Percentiles rank a stretch among this genome's conserved stretches.
Conservation (phyloP, 2,888 invertebrate species). For the Mechanitis mazaeus region DNA sequence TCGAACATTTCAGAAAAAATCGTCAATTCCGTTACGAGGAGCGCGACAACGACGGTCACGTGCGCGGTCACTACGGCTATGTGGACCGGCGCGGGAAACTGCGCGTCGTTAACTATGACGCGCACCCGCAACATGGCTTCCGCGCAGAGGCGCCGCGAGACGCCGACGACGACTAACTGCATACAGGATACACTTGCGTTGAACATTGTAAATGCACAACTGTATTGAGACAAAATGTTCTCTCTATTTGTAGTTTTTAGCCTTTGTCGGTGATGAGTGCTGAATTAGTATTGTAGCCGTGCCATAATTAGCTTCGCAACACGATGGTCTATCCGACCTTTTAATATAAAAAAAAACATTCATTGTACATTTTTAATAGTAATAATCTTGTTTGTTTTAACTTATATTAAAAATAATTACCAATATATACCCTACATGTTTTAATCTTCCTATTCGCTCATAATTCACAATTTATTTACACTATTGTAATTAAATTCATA, state of each 20-base stretch:
- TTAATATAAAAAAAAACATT: slow-evolving; percentile 1
- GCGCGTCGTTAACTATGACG: slow-evolving; percentile 84
- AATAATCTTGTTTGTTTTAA: not conserved
- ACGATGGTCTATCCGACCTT: not conserved
- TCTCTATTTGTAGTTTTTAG: too few species aligned
- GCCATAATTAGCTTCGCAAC: not conserved
- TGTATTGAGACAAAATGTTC: not conserved
- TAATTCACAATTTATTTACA: too few species aligned
- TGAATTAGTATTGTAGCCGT: not conserved
- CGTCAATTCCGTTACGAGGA: slow-evolving; percentile 89
- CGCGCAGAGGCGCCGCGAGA: slow-evolving; percentile 70
- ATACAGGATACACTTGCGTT: too few species aligned
- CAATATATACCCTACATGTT: too few species aligned
- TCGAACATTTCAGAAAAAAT: slow-evolving; percentile 78
- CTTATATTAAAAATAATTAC: not conserved
- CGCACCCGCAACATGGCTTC: slow-evolving; percentile 83
- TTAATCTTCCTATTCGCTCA: too few species aligned
- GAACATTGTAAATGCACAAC: too few species aligned
- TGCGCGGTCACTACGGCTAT: slow-evolving; percentile 88
- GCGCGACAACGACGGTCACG: slow-evolving; percentile 83
- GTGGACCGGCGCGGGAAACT: slow-evolving; percentile 86
- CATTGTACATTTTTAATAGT: not conserved
- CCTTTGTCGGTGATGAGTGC: too few species aligned
- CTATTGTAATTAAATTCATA: too few species aligned
- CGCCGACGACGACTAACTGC: slow-evolving; percentile 25